These are phyloP conservation scores for Heterodera filipjevi DNA, from an alignment of 2,888 invertebrate genomes.

Conservation along the genomic window DNA sequence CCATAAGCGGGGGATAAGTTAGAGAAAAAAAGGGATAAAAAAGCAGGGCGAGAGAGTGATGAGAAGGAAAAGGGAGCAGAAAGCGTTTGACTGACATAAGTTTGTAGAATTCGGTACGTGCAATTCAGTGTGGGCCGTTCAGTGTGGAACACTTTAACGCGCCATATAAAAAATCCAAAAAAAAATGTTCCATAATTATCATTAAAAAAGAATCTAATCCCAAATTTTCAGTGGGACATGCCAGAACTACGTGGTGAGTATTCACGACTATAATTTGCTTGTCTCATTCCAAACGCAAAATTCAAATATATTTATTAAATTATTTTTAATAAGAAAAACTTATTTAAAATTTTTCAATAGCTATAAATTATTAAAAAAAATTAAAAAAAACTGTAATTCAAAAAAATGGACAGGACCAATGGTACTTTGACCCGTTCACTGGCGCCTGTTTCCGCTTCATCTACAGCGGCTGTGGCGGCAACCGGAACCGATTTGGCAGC, in stretches of 20 bases:
- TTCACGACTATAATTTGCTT: neutral
- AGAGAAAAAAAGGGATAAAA: too few species aligned
- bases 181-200: too few species aligned
- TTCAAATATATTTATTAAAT: neutral
- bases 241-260: constrained; percentile 25
- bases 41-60: too few species aligned
- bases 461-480: constrained; percentile 63
- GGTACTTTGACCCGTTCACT: constrained; percentile 79
- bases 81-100: too few species aligned
- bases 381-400: neutral
- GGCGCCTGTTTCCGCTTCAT: constrained; percentile 71
- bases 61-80: too few species aligned
- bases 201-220: neutral
- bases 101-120: too few species aligned
- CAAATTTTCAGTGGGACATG: constrained; percentile 29
- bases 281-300: too few species aligned
- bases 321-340: neutral
- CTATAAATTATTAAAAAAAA: neutral
- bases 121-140: too few species aligned
- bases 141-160: too few species aligned
- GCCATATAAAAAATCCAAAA: too few species aligned
- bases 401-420: constrained; percentile 72
- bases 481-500: constrained; percentile 56
- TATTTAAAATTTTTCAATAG: neutral
- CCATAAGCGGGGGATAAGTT: too few species aligned